These are phyloP conservation scores for Sturnira hondurensis DNA, from an alignment of 2,113 vertebrate species.

Conservation along the genomic window DNA sequence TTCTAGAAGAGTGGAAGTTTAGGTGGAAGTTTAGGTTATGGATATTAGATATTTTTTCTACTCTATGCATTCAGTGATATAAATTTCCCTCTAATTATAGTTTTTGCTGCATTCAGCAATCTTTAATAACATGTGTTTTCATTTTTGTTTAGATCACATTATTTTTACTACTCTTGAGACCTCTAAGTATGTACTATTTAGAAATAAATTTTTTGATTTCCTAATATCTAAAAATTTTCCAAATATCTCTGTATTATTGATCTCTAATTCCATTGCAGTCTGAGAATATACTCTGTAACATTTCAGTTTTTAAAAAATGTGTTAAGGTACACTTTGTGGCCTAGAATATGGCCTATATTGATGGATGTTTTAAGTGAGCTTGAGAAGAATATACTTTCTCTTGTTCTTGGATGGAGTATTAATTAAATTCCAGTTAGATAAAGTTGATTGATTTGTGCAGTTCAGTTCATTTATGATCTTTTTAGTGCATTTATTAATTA, in stretches of 20 bases:
- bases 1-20: not conserved
- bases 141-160: not conserved
- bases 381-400: not conserved
- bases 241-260: not conserved
- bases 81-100: not conserved
- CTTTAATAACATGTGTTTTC: not conserved
- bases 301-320: not conserved
- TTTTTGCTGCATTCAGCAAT: not conserved
- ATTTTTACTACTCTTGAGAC: not conserved
- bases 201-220: not conserved
- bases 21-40: not conserved
- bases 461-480: not conserved
- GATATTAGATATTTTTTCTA: not conserved
- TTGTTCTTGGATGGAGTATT: not conserved
- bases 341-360: not conserved
- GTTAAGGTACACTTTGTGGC: not conserved
- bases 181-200: not conserved
- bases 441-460: not conserved
- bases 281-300: not conserved
- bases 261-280: not conserved
- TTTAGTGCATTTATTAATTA: too few relatives aligned
- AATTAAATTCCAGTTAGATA: not conserved
- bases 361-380: not conserved
- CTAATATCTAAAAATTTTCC: not conserved
- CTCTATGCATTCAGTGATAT: not conserved